Percentiles rank a stretch among this genome's conserved stretches.
Evolutionary conservation across 2,888 invertebrate species (phyloP).

Genomic region (Priocnemis perturbator): DNA sequence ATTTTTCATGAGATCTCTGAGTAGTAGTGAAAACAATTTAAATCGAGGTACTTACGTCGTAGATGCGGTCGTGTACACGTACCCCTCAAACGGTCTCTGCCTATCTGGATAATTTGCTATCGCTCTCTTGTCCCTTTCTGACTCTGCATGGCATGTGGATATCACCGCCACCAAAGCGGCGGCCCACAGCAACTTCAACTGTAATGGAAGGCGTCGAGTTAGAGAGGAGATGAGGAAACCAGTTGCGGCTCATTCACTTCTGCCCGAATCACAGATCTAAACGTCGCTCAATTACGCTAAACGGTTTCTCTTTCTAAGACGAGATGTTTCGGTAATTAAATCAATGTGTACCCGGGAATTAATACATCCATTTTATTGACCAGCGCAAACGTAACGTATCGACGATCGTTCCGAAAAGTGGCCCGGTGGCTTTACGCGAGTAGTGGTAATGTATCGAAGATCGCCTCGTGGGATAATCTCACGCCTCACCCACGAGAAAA

Average conservation of each 20-base stretch:
- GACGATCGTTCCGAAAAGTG: neutral
- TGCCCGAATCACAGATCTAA: neutral
- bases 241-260: neutral
- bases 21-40: no score
- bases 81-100: conserved; percentile 64
- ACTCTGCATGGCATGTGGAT: conserved; percentile 64
- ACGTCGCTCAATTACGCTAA: neutral
- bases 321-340: neutral
- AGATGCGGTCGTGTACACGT: conserved; percentile 63
- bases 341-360: neutral
- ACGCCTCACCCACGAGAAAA: conserved; percentile 63
- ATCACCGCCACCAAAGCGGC: conserved; percentile 69
- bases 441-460: conserved; percentile 32
- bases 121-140: conserved; percentile 66
- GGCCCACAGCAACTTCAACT: conserved; percentile 70
- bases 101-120: conserved; percentile 60
- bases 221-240: neutral
- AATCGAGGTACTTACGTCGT: conserved; percentile 50
- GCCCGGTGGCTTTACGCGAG: conserved; percentile 14
- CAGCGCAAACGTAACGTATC: neutral
- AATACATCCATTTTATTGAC: neutral
- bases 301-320: no score
- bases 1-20: no score
- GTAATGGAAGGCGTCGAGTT: conserved; percentile 41
- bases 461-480: conserved; percentile 65